phyloP scores from a whole-genome alignment of 2,113 vertebrate genomes.

The Propithecus coquereli region DNA sequence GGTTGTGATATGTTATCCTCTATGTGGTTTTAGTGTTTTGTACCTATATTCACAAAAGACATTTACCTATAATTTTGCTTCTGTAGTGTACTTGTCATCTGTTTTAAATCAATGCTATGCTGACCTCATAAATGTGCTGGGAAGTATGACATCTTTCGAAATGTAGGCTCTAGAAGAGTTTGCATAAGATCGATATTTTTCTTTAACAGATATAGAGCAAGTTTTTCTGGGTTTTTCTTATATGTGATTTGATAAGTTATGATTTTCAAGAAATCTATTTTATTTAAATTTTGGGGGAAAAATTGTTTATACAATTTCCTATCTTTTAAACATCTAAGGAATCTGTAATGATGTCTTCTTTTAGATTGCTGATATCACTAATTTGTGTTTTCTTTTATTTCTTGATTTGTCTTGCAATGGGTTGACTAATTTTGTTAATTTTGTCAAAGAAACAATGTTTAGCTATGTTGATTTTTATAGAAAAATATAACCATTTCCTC shows the following conservation, averaged over 20 bases:
- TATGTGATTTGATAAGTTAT: background rate
- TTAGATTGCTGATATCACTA: background rate
- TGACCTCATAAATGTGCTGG: background rate
- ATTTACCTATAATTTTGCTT: background rate
- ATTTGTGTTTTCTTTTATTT: background rate
- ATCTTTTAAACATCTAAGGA: background rate
- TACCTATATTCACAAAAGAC: background rate
- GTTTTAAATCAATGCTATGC: background rate
- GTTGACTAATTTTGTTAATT: background rate
- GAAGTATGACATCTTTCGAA: background rate
- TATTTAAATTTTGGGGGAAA: background rate
- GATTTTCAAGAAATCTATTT: background rate
- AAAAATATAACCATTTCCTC: background rate
- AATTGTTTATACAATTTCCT: background rate
- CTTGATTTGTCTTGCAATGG: background rate
- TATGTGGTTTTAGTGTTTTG: background rate
- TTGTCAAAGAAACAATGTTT: background rate
- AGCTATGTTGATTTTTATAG: background rate
- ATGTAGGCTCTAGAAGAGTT: background rate
- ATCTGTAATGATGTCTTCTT: background rate
- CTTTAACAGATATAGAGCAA: background rate
- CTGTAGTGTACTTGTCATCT: background rate
- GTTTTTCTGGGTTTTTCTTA: background rate
- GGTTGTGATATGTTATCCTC: background rate
- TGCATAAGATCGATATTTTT: background rate